A percentile compares a stretch with the other conserved stretches of the same genome.
Conservation (phyloP, 2,797 vertebrate genomes). For the Otus scops region DNA sequence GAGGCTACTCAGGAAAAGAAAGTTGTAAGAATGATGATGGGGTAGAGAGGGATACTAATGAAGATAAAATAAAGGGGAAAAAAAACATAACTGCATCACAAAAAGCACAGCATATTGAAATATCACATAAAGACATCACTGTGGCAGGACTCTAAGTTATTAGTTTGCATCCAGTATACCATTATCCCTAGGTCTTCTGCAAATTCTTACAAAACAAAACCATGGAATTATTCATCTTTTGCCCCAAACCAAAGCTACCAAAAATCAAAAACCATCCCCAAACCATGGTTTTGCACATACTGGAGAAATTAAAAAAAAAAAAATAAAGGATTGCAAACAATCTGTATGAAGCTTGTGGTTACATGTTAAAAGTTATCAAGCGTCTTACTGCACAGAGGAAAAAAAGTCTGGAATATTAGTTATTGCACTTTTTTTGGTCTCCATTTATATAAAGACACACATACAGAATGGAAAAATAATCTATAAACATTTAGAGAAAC, state of each 20-base stretch:
- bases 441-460: not conserved
- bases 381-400: not conserved
- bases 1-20: not conserved
- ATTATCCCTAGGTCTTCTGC: not conserved
- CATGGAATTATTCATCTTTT: not conserved
- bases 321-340: not conserved
- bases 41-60: not conserved
- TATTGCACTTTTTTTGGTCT: not conserved
- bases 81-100: not conserved
- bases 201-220: not conserved
- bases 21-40: not conserved
- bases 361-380: not conserved
- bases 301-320: not conserved
- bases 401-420: not conserved
- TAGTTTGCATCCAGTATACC: not conserved
- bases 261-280: not conserved
- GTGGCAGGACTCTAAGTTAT: not conserved
- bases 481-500: conserved; percentile 29
- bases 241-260: not conserved
- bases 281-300: not conserved
- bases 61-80: not conserved
- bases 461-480: conserved; percentile 27
- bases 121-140: not conserved
- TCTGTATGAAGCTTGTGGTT: not conserved
- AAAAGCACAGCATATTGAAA: not conserved